Percentiles rank a stretch among this genome's conserved stretches.
These are phyloP conservation scores for Cottoperca gobio DNA, from an alignment of 2,797 vertebrate genomes.

Conservation along the genomic window DNA sequence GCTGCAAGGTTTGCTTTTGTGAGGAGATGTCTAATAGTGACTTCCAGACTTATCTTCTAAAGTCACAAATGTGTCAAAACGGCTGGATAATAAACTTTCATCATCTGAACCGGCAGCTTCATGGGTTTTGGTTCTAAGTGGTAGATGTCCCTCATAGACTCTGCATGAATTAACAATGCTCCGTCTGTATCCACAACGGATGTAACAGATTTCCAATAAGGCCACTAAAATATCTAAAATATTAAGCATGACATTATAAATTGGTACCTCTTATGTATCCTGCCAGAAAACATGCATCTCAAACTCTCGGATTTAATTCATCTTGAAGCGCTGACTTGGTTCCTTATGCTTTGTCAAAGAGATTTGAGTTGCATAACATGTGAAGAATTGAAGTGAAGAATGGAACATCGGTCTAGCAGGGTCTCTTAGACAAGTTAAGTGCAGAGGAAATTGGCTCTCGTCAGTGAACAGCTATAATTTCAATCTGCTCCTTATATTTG, in stretches of 20 bases:
- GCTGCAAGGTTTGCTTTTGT: background rate
- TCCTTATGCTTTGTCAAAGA: background rate
- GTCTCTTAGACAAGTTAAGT: slow-evolving; percentile 8
- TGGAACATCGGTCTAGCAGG: background rate
- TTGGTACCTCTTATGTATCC: background rate
- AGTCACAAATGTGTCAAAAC: slow-evolving; percentile 13
- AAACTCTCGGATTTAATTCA: background rate
- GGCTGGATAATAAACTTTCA: slow-evolving; percentile 26
- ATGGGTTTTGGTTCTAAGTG: slow-evolving; percentile 10
- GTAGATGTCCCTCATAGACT: background rate
- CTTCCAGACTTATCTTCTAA: background rate
- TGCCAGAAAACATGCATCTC: background rate
- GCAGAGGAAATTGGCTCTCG: slow-evolving; percentile 20
- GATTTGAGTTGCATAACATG: background rate
- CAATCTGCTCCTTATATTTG: slow-evolving; percentile 27
- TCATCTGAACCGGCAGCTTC: slow-evolving; percentile 36
- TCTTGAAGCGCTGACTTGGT: background rate
- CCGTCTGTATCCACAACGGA: background rate
- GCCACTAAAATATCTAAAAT: background rate
- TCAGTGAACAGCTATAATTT: slow-evolving; percentile 24
- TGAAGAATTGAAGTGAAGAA: background rate
- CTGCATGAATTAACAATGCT: background rate
- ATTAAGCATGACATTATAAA: background rate
- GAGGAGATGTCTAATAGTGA: background rate
- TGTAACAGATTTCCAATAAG: background rate